These are phyloP conservation scores for Petrolisthes cinctipes DNA, from an alignment of 2,888 invertebrate species.

Conservation along the genomic window DNA sequence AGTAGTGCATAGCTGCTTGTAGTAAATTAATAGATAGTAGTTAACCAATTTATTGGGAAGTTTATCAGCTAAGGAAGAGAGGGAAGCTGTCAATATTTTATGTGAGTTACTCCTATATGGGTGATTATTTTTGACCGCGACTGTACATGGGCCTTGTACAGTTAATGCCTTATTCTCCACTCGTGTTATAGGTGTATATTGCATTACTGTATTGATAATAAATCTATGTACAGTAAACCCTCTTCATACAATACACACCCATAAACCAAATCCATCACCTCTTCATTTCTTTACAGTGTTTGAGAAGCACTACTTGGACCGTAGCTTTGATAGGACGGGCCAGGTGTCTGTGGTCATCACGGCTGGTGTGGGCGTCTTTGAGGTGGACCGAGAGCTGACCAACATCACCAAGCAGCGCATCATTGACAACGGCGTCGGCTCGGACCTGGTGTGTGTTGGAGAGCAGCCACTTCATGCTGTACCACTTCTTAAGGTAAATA, in stretches of 20 bases:
- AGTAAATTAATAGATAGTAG: too few species aligned
- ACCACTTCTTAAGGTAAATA: conserved; percentile 84
- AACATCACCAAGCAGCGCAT: conserved; percentile 98
- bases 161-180: neutral
- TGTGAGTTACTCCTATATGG: too few species aligned
- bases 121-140: neutral
- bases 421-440: conserved; percentile 97
- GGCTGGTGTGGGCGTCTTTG: conserved; percentile 98
- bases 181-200: neutral
- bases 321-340: conserved; percentile 98
- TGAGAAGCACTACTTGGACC: conserved; percentile 96
- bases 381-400: conserved; percentile 95
- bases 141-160: neutral
- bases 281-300: conserved; percentile 78
- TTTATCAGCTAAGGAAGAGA: too few species aligned
- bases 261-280: neutral
- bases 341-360: conserved; percentile 98
- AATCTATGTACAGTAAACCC: too few species aligned
- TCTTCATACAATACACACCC: too few species aligned
- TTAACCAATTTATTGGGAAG: too few species aligned
- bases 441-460: conserved; percentile 97
- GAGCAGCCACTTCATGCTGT: conserved; percentile 99
- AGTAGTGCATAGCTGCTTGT: too few species aligned
- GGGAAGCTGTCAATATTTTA: too few species aligned
- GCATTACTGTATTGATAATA: too few species aligned